Evolutionary conservation across 2,888 invertebrate species (phyloP).

Genomic region (Spodoptera littoralis): DNA sequence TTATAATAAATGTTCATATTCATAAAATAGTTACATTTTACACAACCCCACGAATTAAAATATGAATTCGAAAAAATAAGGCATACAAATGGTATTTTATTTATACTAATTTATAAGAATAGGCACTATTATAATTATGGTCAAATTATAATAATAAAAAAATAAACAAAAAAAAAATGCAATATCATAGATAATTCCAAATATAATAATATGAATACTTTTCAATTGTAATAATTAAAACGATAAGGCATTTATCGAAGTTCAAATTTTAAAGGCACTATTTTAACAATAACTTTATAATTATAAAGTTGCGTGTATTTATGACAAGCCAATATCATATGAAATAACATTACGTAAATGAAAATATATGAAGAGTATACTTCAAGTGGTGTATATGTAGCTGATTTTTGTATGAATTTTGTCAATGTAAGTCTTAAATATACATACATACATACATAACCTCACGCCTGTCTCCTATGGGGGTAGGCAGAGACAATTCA

Average conservation of each 20-base stretch:
- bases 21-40: slow-evolving; percentile 1
- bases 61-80: slow-evolving; percentile 60
- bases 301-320: slow-evolving; percentile 41
- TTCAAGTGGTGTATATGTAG: slow-evolving; percentile 38
- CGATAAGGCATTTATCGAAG: slow-evolving; percentile 60
- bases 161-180: slow-evolving; percentile 55
- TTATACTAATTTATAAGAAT: slow-evolving; percentile 57
- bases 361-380: slow-evolving; percentile 44
- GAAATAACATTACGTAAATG: slow-evolving; percentile 49
- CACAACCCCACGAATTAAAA: slow-evolving; percentile 34
- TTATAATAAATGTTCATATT: too few relatives aligned
- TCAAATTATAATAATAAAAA: slow-evolving; percentile 59
- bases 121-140: slow-evolving; percentile 63
- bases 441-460: too few relatives aligned
- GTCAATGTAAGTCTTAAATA: background rate
- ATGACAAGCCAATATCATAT: slow-evolving; percentile 47
- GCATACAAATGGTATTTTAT: slow-evolving; percentile 65
- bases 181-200: slow-evolving; percentile 54
- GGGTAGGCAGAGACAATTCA: too few relatives aligned
- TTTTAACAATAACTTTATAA: slow-evolving; percentile 30
- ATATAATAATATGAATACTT: slow-evolving; percentile 54
- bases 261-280: slow-evolving; percentile 58
- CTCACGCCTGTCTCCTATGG: too few relatives aligned
- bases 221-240: slow-evolving; percentile 53
- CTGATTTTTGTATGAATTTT: slow-evolving; percentile 27